These are phyloP conservation scores for Crocidura indochinensis DNA, from an alignment of 2,797 vertebrate genomes.

Conservation along the genomic window DNA sequence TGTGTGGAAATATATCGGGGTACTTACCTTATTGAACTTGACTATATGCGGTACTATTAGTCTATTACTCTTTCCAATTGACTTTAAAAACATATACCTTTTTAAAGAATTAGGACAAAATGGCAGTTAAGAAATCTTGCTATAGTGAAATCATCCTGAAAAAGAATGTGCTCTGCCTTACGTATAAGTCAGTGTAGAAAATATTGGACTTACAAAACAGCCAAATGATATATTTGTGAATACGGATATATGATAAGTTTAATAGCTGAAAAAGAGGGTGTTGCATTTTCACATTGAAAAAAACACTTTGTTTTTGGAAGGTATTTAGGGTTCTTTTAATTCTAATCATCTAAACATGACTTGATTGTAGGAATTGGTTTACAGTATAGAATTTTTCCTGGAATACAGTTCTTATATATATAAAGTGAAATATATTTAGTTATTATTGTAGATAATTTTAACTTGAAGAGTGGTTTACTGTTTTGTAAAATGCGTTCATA, in stretches of 20 bases:
- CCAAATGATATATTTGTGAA: slow-evolving; percentile 31
- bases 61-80: slow-evolving; percentile 64
- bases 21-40: slow-evolving; percentile 68
- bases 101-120: slow-evolving; percentile 45
- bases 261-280: slow-evolving; percentile 53
- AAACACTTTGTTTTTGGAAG: slow-evolving; percentile 68
- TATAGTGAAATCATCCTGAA: slow-evolving; percentile 38
- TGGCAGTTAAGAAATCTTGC: slow-evolving; percentile 65
- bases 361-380: slow-evolving; percentile 76
- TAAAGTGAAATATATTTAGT: slow-evolving; percentile 70
- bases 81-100: slow-evolving; percentile 66
- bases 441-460: slow-evolving; percentile 49
- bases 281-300: slow-evolving; percentile 78
- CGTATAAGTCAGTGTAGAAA: slow-evolving; percentile 41
- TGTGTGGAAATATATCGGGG: slow-evolving; percentile 68
- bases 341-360: slow-evolving; percentile 64
- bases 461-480: slow-evolving; percentile 65
- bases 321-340: slow-evolving; percentile 76
- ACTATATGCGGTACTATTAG: slow-evolving; percentile 73
- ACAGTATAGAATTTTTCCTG: slow-evolving; percentile 59
- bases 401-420: slow-evolving; percentile 57
- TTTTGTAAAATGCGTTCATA: slow-evolving; percentile 53
- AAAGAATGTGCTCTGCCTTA: slow-evolving; percentile 58
- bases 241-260: slow-evolving; percentile 51
- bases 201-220: slow-evolving; percentile 57